Evolutionary conservation across 2,113 vertebrate species (phyloP).

Genomic region (Okapia johnstoni): DNA sequence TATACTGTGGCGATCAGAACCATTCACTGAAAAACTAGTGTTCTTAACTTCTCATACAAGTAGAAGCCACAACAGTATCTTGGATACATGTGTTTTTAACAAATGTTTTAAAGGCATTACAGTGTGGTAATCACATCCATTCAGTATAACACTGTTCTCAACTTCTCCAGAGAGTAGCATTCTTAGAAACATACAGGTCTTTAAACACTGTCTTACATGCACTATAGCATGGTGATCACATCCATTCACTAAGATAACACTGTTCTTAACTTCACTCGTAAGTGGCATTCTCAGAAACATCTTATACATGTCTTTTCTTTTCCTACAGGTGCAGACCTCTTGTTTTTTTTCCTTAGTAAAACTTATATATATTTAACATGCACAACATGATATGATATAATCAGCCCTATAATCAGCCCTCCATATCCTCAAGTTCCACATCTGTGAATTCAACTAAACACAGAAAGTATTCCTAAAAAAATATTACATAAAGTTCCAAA

Average conservation of each 20-base stretch:
- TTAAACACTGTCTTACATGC: background rate
- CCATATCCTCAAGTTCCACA: background rate
- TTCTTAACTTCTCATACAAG: slow-evolving; percentile 13
- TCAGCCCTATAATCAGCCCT: background rate
- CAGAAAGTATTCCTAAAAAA: background rate
- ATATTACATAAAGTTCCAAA: background rate
- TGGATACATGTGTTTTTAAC: background rate
- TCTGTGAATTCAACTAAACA: background rate
- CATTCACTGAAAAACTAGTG: background rate
- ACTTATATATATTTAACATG: background rate
- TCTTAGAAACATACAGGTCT: background rate
- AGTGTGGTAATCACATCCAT: background rate
- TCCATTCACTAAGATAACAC: background rate
- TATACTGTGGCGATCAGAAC: background rate
- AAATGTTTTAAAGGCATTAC: background rate
- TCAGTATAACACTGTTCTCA: slow-evolving; percentile 3
- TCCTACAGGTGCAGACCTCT: background rate
- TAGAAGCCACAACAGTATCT: background rate
- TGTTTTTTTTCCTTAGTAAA: background rate
- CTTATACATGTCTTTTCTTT: background rate
- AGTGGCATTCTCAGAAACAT: background rate
- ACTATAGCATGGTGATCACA: background rate
- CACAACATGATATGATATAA: background rate
- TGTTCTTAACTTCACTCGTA: background rate
- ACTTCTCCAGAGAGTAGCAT: background rate